Evolutionary conservation across 2,888 invertebrate genomes (phyloP), one percentile per base, ranked within the genome.

Genomic region (Fragum sueziense): DNA sequence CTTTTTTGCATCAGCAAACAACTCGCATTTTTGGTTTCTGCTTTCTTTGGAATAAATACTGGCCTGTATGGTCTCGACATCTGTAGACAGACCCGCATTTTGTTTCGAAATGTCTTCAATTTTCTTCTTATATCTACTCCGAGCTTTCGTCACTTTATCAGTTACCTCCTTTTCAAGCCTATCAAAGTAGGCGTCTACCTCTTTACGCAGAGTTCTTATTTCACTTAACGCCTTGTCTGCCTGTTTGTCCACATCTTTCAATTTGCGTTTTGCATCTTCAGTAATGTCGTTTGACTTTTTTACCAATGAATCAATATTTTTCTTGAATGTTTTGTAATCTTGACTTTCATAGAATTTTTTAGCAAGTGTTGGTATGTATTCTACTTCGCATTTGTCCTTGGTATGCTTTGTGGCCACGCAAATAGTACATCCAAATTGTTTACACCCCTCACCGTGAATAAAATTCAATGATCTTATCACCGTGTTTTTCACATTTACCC

Each of bases 111-210:
- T 54, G 6, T 11, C 54, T n/a, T 11, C 54, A n/a, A 54, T 54
- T 6, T 6, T 54, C n/a, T 54, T n/a, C 22, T 54, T 11, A 22
- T 54, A 7, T 54, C n/a, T 22, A n/a, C 7, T n/a, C 11, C 22
- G 11, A 7, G 22, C n/a, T 7, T 54, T 11, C 7, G 22, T 54
- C 54, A 54, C 14, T 22, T 22, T 11, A 17, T 11, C 11, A 17
- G 22, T 17, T 17, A 54, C n/a, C 22, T 54, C 54, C n/a, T 54
- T 11, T 54, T 54, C 54, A 54, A 54, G 54, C 7, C n/a, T 6
- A 54, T 54, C 54, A 54, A 54, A 54, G 54, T 17, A 54, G 22
- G 14, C n/a, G 54, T 54, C 54, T 7, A 54, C n/a, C 54, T 54
- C 54, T 22, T 54, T 54, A 11, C 54, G 54, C 7, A 54, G 22